Percentiles rank a stretch among this genome's conserved stretches.
Conservation (phyloP, 2,888 invertebrate species). For the Caenorhabditis japonica region DNA sequence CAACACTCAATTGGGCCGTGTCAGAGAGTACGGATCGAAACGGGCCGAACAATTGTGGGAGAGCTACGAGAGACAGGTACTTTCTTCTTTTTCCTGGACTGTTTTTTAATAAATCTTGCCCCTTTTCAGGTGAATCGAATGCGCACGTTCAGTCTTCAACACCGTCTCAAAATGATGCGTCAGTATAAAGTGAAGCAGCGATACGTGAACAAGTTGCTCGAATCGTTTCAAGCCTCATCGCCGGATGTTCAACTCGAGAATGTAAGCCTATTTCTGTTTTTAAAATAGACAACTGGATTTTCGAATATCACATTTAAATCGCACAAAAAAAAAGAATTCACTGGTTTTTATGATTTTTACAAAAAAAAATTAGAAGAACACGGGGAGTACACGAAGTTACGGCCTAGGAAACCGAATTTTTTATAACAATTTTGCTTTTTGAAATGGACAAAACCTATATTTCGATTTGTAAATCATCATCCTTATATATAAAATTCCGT, state of each 20-base stretch:
- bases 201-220: constrained; percentile 75
- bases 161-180: constrained; percentile 75
- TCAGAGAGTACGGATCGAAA: constrained; percentile 81
- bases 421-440: no score
- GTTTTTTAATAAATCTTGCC: no score
- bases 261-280: constrained; percentile 49
- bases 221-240: constrained; percentile 67
- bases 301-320: no score
- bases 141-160: constrained; percentile 76
- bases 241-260: constrained; percentile 67
- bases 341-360: no score
- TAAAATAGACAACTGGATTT: no score
- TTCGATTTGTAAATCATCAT: no score
- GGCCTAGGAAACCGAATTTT: no score
- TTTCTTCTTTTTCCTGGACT: constrained; percentile 47
- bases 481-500: no score
- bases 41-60: constrained; percentile 88
- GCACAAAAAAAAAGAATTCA: no score
- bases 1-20: constrained; percentile 66
- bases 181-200: constrained; percentile 75
- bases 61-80: constrained; percentile 91
- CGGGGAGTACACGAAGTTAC: no score
- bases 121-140: constrained; percentile 70
- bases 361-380: no score
- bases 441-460: no score